A percentile compares a stretch with the other conserved stretches of the same genome.
Evolutionary conservation across 2,797 vertebrate species (phyloP).

Genomic region (Pagetopsis macropterus): DNA sequence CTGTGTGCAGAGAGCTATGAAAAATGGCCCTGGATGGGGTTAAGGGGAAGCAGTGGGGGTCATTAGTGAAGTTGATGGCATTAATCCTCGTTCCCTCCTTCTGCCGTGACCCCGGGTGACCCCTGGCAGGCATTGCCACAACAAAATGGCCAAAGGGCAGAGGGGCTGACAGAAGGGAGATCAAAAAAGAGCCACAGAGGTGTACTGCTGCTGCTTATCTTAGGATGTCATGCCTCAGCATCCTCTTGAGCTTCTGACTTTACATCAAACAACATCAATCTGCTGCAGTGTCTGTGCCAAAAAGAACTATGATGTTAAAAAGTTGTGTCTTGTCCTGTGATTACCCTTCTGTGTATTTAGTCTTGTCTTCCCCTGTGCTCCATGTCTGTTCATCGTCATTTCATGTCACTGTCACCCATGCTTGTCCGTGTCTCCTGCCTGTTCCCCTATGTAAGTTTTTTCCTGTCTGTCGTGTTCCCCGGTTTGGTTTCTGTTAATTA

Average conservation of each 20-base stretch:
- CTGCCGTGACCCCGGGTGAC: conserved; percentile 55
- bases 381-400: no score
- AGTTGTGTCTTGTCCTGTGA: background rate
- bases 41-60: conserved; percentile 3
- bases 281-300: conserved; percentile 32
- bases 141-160: conserved; percentile 46
- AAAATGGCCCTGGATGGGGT: conserved; percentile 33
- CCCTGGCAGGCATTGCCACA: conserved; percentile 53
- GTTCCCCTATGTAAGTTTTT: no score
- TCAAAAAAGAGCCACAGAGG: conserved; percentile 25
- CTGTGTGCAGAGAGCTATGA: conserved; percentile 39
- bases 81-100: conserved; percentile 29
- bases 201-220: conserved; percentile 21
- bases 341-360: no score
- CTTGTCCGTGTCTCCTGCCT: no score
- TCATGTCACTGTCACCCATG: no score
- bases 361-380: no score
- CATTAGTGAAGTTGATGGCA: conserved; percentile 44
- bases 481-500: no score
- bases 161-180: conserved; percentile 19
- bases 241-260: conserved; percentile 36
- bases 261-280: conserved; percentile 29
- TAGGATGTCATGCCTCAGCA: conserved; percentile 11
- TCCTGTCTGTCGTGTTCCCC: no score
- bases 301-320: background rate